phyloP scores from a whole-genome alignment of 2,797 vertebrate genomes.

The Phrynocephalus guinanensis region DNA sequence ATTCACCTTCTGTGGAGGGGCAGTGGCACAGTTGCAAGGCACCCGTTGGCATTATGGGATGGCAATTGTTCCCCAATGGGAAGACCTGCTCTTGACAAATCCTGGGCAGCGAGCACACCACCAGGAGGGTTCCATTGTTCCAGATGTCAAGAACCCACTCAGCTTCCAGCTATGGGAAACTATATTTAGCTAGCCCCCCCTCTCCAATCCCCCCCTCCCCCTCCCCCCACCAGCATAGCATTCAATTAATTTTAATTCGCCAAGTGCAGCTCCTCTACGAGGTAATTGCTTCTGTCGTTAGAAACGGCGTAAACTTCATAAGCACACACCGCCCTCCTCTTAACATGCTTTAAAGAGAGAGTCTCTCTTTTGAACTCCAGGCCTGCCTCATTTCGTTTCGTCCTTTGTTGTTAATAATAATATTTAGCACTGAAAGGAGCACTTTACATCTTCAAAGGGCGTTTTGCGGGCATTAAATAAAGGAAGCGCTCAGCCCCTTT shows the following conservation, averaged over 20 bases:
- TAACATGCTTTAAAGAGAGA: background rate
- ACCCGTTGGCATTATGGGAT: too few relatives aligned
- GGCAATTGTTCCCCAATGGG: background rate
- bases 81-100: background rate
- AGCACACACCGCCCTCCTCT: background rate
- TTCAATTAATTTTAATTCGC: slow-evolving; percentile 35
- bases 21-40: too few relatives aligned
- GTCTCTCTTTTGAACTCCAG: slow-evolving; percentile 13
- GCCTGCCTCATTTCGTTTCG: slow-evolving; percentile 22
- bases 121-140: background rate
- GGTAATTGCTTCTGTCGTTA: slow-evolving; percentile 34
- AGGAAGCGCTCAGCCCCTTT: background rate
- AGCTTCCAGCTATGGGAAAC: background rate
- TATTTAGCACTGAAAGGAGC: slow-evolving; percentile 40
- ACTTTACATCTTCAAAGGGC: slow-evolving; percentile 39
- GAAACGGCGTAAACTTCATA: slow-evolving; percentile 35
- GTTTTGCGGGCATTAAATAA: slow-evolving; percentile 44
- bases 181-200: background rate
- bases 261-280: slow-evolving; percentile 21
- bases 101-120: too few relatives aligned
- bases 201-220: background rate
- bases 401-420: slow-evolving; percentile 47
- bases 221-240: fast-evolving
- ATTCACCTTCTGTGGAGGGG: too few relatives aligned
- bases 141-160: background rate